phyloP scores from a whole-genome alignment of 2,888 invertebrate genomes.

The Galeruca laticollis region DNA sequence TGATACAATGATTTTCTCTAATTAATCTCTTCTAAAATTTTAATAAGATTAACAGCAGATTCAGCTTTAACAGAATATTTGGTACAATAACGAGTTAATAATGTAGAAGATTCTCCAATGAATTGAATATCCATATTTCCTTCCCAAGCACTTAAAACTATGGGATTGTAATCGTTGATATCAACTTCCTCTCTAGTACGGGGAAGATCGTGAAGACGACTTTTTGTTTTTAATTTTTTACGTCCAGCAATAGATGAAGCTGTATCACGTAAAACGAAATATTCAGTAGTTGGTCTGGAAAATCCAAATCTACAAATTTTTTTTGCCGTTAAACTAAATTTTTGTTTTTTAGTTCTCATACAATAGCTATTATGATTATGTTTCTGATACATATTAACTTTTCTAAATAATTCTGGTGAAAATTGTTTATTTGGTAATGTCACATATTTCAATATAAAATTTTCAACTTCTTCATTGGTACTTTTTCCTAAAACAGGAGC shows the following conservation, averaged over 20 bases:
- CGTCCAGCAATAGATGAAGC: not conserved
- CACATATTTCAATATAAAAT: not conserved
- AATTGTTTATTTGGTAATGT: not conserved
- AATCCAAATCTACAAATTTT: not conserved
- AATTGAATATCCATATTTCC: not conserved
- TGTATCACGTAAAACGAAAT: not conserved
- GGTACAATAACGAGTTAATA: not conserved
- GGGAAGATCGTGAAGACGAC: not conserved
- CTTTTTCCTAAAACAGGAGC: too few species aligned
- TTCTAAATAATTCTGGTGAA: not conserved
- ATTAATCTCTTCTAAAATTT: not conserved
- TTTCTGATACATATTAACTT: not conserved
- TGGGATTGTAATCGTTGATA: not conserved
- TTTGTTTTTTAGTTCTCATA: not conserved
- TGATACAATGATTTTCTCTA: too few species aligned
- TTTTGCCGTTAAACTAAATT: not conserved
- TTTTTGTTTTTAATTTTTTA: not conserved
- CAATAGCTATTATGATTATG: not conserved
- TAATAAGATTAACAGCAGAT: not conserved
- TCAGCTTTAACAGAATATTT: not conserved
- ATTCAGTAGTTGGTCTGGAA: not conserved
- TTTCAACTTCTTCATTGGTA: not conserved
- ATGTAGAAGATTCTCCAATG: not conserved
- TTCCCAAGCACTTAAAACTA: not conserved
- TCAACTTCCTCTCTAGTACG: not conserved